phyloP scores from a whole-genome alignment of 1,140 invertebrate species.

The Hydropsyche tenuis region DNA sequence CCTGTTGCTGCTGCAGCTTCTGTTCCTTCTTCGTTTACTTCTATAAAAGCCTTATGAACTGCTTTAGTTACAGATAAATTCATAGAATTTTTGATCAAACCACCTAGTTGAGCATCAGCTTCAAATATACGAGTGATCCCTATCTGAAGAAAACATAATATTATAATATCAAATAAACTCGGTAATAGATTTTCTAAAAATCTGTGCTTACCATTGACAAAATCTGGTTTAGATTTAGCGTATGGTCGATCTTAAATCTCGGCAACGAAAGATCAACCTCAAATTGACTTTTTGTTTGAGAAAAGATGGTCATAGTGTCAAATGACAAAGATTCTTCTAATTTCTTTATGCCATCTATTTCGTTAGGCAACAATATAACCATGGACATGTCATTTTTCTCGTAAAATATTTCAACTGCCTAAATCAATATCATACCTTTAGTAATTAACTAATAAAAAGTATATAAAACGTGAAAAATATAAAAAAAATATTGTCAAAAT shows the following conservation, averaged over 20 bases:
- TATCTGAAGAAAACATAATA: too few species aligned
- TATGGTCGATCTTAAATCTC: too few species aligned
- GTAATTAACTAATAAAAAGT: too few species aligned
- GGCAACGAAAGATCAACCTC: too few species aligned
- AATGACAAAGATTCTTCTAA: constrained; percentile 53
- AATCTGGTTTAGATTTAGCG: not conserved
- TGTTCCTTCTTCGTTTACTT: constrained; percentile 77
- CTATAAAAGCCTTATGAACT: constrained; percentile 75
- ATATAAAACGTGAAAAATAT: constrained; percentile 17
- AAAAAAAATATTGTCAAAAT: too few species aligned
- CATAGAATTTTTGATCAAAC: constrained; percentile 65
- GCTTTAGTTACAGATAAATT: constrained; percentile 62
- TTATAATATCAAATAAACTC: too few species aligned
- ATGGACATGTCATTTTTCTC: constrained; percentile 65
- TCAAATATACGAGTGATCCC: constrained; percentile 64
- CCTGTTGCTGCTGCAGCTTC: constrained; percentile 75
- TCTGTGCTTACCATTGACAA: not conserved
- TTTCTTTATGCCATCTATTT: constrained; percentile 59
- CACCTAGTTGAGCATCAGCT: constrained; percentile 67
- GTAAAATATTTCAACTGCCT: constrained; percentile 67
- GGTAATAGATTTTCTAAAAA: constrained; percentile 34
- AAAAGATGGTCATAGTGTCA: too few species aligned
- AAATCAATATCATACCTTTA: constrained; percentile 33
- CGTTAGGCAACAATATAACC: constrained; percentile 69
- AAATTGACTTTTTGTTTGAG: too few species aligned